Conservation (phyloP, 2,113 vertebrate genomes). For the Dasyprocta punctata region DNA sequence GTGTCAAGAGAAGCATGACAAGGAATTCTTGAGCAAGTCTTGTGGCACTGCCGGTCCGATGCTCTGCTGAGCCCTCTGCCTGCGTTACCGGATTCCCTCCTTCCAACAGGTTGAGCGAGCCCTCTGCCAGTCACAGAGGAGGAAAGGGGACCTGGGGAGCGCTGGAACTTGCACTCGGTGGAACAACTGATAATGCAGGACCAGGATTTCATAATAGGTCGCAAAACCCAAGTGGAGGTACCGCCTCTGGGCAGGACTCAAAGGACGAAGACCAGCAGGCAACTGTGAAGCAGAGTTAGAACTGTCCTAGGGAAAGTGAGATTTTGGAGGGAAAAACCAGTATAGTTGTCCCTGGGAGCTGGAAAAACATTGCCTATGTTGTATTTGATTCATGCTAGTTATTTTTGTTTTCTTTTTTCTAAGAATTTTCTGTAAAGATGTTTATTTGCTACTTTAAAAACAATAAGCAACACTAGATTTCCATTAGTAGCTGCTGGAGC, state of each 20-base stretch:
- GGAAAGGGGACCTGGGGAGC: not conserved
- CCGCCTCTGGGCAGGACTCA: not conserved
- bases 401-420: constrained; percentile 32
- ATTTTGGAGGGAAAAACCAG: not conserved
- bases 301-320: not conserved
- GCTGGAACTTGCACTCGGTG: not conserved
- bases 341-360: not conserved
- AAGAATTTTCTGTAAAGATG: not conserved
- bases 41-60: not conserved
- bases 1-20: not conserved
- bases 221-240: not conserved
- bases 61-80: not conserved
- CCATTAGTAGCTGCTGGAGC: not conserved
- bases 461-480: not conserved
- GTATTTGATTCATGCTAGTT: not conserved
- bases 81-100: not conserved
- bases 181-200: not conserved
- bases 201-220: not conserved
- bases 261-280: not conserved
- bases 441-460: constrained; percentile 17
- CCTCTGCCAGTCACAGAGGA: not conserved
- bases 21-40: not conserved
- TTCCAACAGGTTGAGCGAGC: not conserved
- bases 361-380: not conserved
- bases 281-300: not conserved